These are phyloP conservation scores for Saturnia pavonia DNA, from an alignment of 2,888 invertebrate species.

Conservation along the genomic window DNA sequence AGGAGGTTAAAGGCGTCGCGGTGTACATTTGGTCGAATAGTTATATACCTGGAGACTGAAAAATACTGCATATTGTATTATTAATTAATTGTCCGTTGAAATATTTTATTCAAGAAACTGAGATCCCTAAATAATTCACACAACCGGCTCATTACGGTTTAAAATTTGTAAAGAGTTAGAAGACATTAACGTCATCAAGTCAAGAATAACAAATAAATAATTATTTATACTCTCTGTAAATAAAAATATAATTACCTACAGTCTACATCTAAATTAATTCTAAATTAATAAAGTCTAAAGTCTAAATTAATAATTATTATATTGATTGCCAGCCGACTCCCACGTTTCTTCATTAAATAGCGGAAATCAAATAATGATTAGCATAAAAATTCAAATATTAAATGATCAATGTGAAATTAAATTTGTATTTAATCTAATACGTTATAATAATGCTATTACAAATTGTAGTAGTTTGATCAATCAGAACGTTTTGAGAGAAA, in stretches of 20 bases:
- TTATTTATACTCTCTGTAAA: not conserved
- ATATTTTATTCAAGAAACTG: not conserved
- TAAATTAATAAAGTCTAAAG: conserved; percentile 14
- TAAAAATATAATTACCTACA: conserved; percentile 8
- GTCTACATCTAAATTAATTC: not conserved
- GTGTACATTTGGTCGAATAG: no score
- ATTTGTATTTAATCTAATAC: not conserved
- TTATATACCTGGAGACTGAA: no score
- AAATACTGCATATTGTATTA: not conserved
- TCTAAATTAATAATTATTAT: conserved; percentile 12
- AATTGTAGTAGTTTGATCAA: not conserved
- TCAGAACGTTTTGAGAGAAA: not conserved
- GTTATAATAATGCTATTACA: conserved; percentile 18
- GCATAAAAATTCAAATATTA: not conserved
- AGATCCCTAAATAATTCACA: not conserved
- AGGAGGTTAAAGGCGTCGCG: no score
- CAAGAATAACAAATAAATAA: not conserved
- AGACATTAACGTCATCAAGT: not conserved
- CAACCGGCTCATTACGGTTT: not conserved
- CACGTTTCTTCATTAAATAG: conserved; percentile 10
- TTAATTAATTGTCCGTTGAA: not conserved
- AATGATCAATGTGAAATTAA: not conserved
- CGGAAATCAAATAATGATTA: conserved; percentile 18
- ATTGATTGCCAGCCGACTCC: conserved; percentile 13
- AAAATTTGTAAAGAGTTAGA: not conserved